These are phyloP conservation scores for Drosophila kuntzei DNA, from an alignment of 2,888 invertebrate genomes.

Conservation along the genomic window DNA sequence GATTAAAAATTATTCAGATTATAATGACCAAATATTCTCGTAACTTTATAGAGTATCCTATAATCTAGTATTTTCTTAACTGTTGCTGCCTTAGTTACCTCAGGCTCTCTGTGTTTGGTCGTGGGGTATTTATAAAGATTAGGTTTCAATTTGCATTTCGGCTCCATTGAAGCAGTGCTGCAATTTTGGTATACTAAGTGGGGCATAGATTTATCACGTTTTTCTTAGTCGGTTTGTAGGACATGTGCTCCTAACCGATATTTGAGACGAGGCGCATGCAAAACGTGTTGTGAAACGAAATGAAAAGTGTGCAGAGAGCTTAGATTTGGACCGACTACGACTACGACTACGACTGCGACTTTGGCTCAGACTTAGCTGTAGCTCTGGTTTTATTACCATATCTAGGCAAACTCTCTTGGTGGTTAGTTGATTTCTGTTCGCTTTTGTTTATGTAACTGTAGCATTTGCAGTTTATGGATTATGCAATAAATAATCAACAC, in stretches of 20 bases:
- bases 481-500: slow-evolving; percentile 79
- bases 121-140: slow-evolving; percentile 64
- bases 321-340: background rate
- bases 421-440: slow-evolving; percentile 59
- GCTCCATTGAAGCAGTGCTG: slow-evolving; percentile 73
- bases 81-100: slow-evolving; percentile 20
- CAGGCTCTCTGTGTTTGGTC: slow-evolving; percentile 22
- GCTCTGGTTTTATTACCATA: slow-evolving; percentile 73
- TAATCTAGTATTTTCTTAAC: slow-evolving; percentile 9
- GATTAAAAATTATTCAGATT: background rate
- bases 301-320: slow-evolving; percentile 54
- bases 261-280: slow-evolving; percentile 52
- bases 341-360: slow-evolving; percentile 16
- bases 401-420: slow-evolving; percentile 72
- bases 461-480: slow-evolving; percentile 79
- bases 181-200: slow-evolving; percentile 68
- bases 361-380: slow-evolving; percentile 18
- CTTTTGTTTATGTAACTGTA: slow-evolving; percentile 79
- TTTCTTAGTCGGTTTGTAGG: slow-evolving; percentile 79
- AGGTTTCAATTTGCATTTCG: slow-evolving; percentile 81
- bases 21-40: background rate
- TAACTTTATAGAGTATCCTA: slow-evolving; percentile 17
- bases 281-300: slow-evolving; percentile 57
- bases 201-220: slow-evolving; percentile 77
- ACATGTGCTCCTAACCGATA: slow-evolving; percentile 84